These are phyloP conservation scores for Acinonyx jubatus DNA, from an alignment of 2,113 vertebrate species.

Conservation along the genomic window DNA sequence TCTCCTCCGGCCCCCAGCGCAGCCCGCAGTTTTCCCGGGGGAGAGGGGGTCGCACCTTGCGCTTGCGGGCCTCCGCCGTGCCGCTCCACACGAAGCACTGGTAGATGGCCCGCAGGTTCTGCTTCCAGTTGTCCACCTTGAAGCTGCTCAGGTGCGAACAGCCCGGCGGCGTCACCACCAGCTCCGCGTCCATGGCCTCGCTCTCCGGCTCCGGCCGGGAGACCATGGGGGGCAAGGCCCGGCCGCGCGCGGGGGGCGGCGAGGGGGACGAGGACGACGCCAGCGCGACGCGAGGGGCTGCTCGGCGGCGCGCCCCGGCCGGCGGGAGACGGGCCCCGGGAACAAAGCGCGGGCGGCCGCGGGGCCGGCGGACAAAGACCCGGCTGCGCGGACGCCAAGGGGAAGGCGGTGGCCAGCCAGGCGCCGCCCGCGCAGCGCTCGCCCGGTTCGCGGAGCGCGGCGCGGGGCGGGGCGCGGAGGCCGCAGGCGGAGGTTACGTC, in stretches of 20 bases:
- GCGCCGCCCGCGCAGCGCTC: conserved; percentile 57
- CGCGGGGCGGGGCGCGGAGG: conserved; percentile 55
- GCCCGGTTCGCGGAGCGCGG: not conserved
- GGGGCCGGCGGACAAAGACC: conserved; percentile 43
- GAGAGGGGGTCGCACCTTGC: conserved; percentile 89
- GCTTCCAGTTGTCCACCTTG: conserved; percentile 99
- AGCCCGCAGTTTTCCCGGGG: not conserved
- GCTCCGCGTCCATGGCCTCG: conserved; percentile 86
- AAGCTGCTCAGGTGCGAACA: conserved; percentile 96
- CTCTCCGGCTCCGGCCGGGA: conserved; percentile 79
- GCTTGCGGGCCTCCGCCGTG: conserved; percentile 95
- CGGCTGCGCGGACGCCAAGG: not conserved
- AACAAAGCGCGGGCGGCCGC: conserved; percentile 77
- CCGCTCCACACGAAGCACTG: conserved; percentile 99
- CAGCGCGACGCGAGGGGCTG: conserved; percentile 51
- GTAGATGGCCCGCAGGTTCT: conserved; percentile 97
- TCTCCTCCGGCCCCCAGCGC: not conserved
- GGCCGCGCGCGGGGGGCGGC: conserved; percentile 70
- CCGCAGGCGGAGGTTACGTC: conserved; percentile 37
- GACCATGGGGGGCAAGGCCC: conserved; percentile 72
- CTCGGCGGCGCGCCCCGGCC: not conserved
- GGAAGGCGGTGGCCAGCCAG: conserved; percentile 35
- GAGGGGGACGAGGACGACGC: conserved; percentile 80
- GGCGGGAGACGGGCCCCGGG: conserved; percentile 6
- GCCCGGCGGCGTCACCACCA: conserved; percentile 95